Percentiles rank a stretch among this genome's conserved stretches.
These are phyloP conservation scores for Apamea epomidion DNA, from an alignment of 2,888 invertebrate genomes.

Conservation along the genomic window DNA sequence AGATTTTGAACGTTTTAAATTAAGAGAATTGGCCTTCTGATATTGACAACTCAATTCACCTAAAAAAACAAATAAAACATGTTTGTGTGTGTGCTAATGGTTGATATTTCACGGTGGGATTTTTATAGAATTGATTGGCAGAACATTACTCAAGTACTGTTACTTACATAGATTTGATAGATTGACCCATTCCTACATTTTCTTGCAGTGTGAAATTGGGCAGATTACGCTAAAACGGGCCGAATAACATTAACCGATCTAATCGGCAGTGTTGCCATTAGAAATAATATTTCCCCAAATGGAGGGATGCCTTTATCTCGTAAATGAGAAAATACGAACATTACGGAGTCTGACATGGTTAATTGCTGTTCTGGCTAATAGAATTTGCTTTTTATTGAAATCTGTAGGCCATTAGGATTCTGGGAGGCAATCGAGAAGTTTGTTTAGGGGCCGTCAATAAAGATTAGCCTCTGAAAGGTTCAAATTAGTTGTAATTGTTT, in stretches of 20 bases:
- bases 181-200: not conserved
- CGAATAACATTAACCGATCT: slow-evolving; percentile 54
- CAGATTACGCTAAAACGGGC: slow-evolving; percentile 4
- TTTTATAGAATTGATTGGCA: too few species aligned
- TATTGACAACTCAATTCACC: too few species aligned
- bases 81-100: too few species aligned
- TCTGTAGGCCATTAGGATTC: slow-evolving; percentile 40
- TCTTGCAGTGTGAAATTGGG: not conserved
- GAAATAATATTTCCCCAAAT: slow-evolving; percentile 57
- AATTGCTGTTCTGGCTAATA: slow-evolving; percentile 55
- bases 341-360: slow-evolving; percentile 24
- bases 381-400: slow-evolving; percentile 53
- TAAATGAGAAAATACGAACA: slow-evolving; percentile 36
- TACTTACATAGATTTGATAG: not conserved
- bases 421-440: slow-evolving; percentile 39
- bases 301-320: slow-evolving; percentile 28
- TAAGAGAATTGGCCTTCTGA: too few species aligned
- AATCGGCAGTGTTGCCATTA: slow-evolving; percentile 62
- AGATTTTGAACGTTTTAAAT: too few species aligned
- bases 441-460: slow-evolving; percentile 30
- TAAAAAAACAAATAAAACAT: too few species aligned
- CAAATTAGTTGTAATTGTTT: slow-evolving; percentile 40
- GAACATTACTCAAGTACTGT: too few species aligned
- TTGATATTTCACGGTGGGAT: too few species aligned
- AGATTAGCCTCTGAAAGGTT: slow-evolving; percentile 22